Base-by-base conservation (phyloP, 2,888 invertebrate species). In the Lagria hirta region DNA sequence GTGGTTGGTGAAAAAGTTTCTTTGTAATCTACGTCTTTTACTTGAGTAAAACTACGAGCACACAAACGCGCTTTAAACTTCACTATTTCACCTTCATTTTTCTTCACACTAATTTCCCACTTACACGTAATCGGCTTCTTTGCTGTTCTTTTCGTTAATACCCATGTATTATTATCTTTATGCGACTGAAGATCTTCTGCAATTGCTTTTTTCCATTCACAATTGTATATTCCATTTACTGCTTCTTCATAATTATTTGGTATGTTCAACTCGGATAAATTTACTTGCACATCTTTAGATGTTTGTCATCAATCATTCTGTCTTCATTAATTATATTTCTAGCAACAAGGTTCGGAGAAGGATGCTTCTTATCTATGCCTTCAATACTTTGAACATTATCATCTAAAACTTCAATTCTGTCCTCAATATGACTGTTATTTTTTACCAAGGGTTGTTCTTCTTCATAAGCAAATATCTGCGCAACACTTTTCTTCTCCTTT, bases 11-110 rank as follows among this genome's bases (percentile, higher is more conserved):
- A n/a, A n/a, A n/a, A n/a, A n/a, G n/a, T n/a, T n/a, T n/a, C n/a
- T n/a, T n/a, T n/a, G n/a, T n/a, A n/a, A n/a, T n/a, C n/a, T n/a
- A n/a, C 35, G 4, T 49, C 57, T 34, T 49, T 8, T 14, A 22
- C 24, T 34, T 55, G 49, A 3, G n/a, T 4, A 16, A 17, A 23
- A 10, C 32, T 24, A 4, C 1, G 10, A 6, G 30, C 30, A 17
- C 30, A 30, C n/a, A 30, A 18, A 3, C 29, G 7, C 6, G 28
- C 27, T 10, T 18, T 30, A 13, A 10, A 24, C 8, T 11, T 5
- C 5, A 5, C 5, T 24, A n/a, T 5, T 24, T 24, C 8, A 4
- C 26, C 26, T 6, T 10, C 12, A 11, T 24, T 24, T n/a, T 24
- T 6, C 12, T 24, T n/a, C 26, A 24, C 12, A 4, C 8, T 24